A percentile compares a stretch with the other conserved stretches of the same genome.
Evolutionary conservation across 2,113 vertebrate species (phyloP).

Genomic region (Delphinus delphis): DNA sequence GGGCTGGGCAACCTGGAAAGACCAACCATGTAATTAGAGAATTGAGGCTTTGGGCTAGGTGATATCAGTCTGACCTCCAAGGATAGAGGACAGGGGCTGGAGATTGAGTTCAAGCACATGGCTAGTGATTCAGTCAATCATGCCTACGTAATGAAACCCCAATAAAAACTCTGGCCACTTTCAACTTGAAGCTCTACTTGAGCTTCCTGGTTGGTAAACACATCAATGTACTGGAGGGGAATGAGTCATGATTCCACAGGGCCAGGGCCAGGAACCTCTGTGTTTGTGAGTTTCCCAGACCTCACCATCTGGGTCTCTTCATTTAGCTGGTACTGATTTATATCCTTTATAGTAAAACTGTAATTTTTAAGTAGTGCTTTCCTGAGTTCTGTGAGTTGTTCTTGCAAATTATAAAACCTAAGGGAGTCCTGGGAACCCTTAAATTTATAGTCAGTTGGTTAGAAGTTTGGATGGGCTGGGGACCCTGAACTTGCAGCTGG

Average conservation of each 20-base stretch:
- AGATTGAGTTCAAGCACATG: background rate
- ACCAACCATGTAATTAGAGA: background rate
- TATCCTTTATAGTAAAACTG: background rate
- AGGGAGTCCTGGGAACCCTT: background rate
- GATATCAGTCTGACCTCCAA: background rate
- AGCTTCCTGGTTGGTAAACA: background rate
- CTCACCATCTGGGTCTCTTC: background rate
- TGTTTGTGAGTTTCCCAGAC: background rate
- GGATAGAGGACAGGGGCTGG: background rate
- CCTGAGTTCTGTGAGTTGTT: background rate
- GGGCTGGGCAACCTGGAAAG: background rate
- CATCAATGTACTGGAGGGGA: background rate
- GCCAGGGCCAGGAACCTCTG: background rate
- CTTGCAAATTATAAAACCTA: background rate
- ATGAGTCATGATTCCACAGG: background rate
- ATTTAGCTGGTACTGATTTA: background rate
- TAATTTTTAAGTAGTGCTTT: background rate
- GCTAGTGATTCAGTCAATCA: background rate
- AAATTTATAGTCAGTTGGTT: background rate
- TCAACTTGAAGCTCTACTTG: background rate
- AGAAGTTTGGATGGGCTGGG: background rate
- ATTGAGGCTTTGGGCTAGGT: background rate
- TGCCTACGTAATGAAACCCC: background rate
- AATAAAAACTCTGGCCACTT: background rate
- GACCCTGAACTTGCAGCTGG: background rate